Base-by-base conservation (phyloP, 2,888 invertebrate genomes). In the Criorhina ranunculi region DNA sequence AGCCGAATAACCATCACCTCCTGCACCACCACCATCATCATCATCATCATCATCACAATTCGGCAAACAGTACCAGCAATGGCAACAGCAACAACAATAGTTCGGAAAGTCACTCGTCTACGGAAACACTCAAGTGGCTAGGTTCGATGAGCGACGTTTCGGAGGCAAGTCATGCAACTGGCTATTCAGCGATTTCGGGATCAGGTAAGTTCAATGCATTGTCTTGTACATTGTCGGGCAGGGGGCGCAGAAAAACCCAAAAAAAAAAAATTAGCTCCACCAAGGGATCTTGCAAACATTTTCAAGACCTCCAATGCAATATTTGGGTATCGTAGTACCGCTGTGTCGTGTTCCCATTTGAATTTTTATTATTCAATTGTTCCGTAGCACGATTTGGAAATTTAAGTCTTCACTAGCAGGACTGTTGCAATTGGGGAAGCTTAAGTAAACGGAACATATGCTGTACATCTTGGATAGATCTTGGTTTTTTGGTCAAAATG, bases 91-190 rank as follows among this genome's bases (percentile, higher is more conserved):
- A 86, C 72, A 90, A 90, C 87, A 92, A 92, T 79, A 92, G 91
- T 82, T 91, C 91, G 12, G 92, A 92, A 83, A 91, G 91, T 88
- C 91, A 91, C 87, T 92, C 92, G 76, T 95, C 95, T 66, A 95
- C 95, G 89, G 96, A 96, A 90, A 96, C 96, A 1, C 92, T 96
- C 6, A 96, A 96, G 91, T 96, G 96, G 95, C 94, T 96, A 89
- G 95, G 95, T 49, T 95, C 95, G 5, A 94, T 95, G 92, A 95
- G 95, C 91, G 95, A 96, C 89, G 94, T 96, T 51, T 95, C 95
- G 73, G 93, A 94, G 83, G 93, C 94, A 53, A 94, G 94, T 87
- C 93, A 93, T 90, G 90, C 92, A 89, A 90, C 93, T 89, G 91
- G 93, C 90, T 88, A 93, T 91, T 92, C 92, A 89, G 90, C 91